Evolutionary conservation across 2,888 invertebrate genomes (phyloP), one percentile per base, ranked within the genome.

Genomic region (Parasteatoda lunata): DNA sequence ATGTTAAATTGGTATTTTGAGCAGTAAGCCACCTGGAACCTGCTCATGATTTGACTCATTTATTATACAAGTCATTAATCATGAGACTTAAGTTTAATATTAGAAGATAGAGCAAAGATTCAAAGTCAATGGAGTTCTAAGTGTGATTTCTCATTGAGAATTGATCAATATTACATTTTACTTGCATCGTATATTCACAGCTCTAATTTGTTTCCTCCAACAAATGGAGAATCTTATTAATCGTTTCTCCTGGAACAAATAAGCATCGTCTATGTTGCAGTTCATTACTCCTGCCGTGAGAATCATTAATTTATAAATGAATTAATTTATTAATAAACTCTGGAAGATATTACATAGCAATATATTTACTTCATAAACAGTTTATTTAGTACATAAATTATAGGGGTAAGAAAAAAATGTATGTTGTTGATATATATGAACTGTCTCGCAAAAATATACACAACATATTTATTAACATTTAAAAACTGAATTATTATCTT

Each of bases 21-120:
- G 76, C 76, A 69, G 76, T 54, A 59, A 69, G 69, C 82, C 70
- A 59, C 45, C 81, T 81, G 81, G 54, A 73, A 68, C 82, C 64
- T 54, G 52, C 70, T 83, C 83, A 52, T 71, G 84, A 84, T 77
- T 84, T 84, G 71, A 72, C 65, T 77, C 84, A 84, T 77, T 84
- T 84, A 84, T 84, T 77, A 84, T 54, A 52, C 15, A 47, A 72
- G 49, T 52, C 77, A 84, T 84, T 84, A 84, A 77, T 84, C 84
- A 84, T 73, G 66, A 49, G 71, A 71, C 84, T 73, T 77, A 71
- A 82, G 82, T 75, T 82, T 76, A 82, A 82, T 80, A 80, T 65
- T 65, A 51, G 51, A 80, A 80, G 59, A 82, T 82, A 75, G 49
- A 59, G 49, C 70, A 11, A 69, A 59, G 69, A 13, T 52, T 54